Evolutionary conservation across 2,797 vertebrate genomes (phyloP).

Genomic region (Limnodromus scolopaceus): DNA sequence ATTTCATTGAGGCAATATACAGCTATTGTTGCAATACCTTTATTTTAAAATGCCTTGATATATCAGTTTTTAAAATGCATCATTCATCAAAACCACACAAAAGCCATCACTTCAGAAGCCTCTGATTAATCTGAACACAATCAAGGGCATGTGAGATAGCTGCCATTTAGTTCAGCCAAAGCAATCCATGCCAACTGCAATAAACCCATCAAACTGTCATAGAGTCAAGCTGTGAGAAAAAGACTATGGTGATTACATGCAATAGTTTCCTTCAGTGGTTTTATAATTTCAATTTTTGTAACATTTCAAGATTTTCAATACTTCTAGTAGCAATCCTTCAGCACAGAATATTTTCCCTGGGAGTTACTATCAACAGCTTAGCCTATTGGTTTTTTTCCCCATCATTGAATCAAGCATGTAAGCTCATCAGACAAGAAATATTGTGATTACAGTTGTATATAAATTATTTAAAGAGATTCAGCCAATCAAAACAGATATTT

Average conservation of each 20-base stretch:
- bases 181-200: constrained; percentile 77
- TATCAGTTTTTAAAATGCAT: constrained; percentile 63
- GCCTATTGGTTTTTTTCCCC: constrained; percentile 77
- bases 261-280: constrained; percentile 76
- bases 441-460: constrained; percentile 69
- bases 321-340: constrained; percentile 62
- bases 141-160: constrained; percentile 70
- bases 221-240: constrained; percentile 79
- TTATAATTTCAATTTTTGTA: constrained; percentile 81
- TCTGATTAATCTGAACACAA: constrained; percentile 78
- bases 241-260: constrained; percentile 68
- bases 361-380: constrained; percentile 76
- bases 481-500: constrained; percentile 72
- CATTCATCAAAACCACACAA: constrained; percentile 55
- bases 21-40: background rate
- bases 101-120: constrained; percentile 72
- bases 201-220: constrained; percentile 79
- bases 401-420: constrained; percentile 74
- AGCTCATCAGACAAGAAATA: constrained; percentile 79
- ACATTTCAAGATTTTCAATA: constrained; percentile 80
- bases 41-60: constrained; percentile 40
- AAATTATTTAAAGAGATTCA: constrained; percentile 74
- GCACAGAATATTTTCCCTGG: constrained; percentile 71
- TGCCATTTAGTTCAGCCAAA: constrained; percentile 76
- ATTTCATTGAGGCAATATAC: background rate